A percentile compares a stretch with the other conserved stretches of the same genome.
These are phyloP conservation scores for Nothocercus nigrocapillus DNA, from an alignment of 2,113 vertebrate genomes.

Conservation along the genomic window DNA sequence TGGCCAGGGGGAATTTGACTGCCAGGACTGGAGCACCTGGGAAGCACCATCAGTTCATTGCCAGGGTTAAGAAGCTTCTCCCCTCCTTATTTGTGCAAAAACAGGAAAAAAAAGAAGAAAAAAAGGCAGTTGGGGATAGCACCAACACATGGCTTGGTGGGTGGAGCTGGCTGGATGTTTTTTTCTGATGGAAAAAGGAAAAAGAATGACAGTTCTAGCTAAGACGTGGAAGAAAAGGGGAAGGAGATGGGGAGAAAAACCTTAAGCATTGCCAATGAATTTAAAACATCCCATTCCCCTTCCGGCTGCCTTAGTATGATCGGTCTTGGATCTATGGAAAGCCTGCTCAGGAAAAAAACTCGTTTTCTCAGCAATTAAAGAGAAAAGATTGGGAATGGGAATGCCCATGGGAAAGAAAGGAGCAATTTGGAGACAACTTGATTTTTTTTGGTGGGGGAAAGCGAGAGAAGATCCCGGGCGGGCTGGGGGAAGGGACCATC, in stretches of 20 bases:
- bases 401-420: not conserved
- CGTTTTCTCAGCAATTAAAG: not conserved
- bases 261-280: slow-evolving; percentile 15
- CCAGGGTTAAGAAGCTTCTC: not conserved
- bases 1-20: fast-evolving
- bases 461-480: not conserved
- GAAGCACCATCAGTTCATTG: fast-evolving
- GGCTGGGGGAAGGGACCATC: not conserved
- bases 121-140: not conserved
- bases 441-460: not conserved
- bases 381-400: not conserved
- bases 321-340: not conserved
- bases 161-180: not conserved
- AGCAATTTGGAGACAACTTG: not conserved
- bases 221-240: slow-evolving; percentile 10
- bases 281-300: slow-evolving; percentile 17
- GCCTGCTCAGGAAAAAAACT: fast-evolving
- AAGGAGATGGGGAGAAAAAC: slow-evolving; percentile 19
- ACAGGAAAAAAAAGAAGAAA: not conserved
- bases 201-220: slow-evolving; percentile 5
- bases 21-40: not conserved
- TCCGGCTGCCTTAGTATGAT: not conserved
- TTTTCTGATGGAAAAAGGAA: not conserved
- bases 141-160: not conserved
- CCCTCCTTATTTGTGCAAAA: not conserved